phyloP scores from a whole-genome alignment of 2,888 invertebrate species.

The Scaptodrosophila latifasciaeformis region DNA sequence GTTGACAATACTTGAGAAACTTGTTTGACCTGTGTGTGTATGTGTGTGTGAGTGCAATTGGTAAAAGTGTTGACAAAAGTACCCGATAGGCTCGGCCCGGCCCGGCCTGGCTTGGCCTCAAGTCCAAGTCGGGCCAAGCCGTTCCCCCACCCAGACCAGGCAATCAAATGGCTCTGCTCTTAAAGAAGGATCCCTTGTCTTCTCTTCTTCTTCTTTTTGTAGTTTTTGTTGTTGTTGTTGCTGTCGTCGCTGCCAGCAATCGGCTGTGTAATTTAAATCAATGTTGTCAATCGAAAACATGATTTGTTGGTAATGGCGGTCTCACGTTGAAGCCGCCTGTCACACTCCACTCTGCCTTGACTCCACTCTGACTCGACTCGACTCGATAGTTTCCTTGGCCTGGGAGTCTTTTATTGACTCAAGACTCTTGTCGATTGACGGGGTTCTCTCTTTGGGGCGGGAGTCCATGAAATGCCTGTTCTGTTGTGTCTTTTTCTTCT shows the following conservation, averaged over 20 bases:
- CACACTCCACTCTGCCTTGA: too few relatives aligned
- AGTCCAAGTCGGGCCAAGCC: constrained; percentile 35
- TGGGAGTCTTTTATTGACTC: too few relatives aligned
- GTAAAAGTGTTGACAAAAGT: constrained; percentile 70
- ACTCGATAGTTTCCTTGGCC: too few relatives aligned
- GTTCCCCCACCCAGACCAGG: constrained; percentile 26
- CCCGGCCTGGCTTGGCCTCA: constrained; percentile 25
- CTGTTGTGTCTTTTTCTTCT: too few relatives aligned
- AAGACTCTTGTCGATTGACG: too few relatives aligned
- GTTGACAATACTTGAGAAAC: constrained; percentile 50
- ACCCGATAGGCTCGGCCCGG: constrained; percentile 61
- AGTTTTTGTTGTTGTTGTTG: constrained; percentile 39
- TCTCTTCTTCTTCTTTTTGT: too few relatives aligned
- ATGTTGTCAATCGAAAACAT: constrained; percentile 73
- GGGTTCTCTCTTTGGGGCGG: too few relatives aligned
- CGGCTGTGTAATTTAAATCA: constrained; percentile 72
- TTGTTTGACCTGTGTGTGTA: constrained; percentile 51
- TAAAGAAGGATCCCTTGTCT: constrained; percentile 33
- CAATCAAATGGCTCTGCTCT: constrained; percentile 44
- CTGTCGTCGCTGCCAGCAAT: constrained; percentile 54
- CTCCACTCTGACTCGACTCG: too few relatives aligned
- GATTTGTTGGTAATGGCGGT: constrained; percentile 69
- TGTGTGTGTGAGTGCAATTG: constrained; percentile 27
- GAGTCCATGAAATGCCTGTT: too few relatives aligned
- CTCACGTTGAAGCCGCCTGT: constrained; percentile 49